These are phyloP conservation scores for Idaea dimidiata DNA, from an alignment of 2,888 invertebrate species.

Conservation along the genomic window DNA sequence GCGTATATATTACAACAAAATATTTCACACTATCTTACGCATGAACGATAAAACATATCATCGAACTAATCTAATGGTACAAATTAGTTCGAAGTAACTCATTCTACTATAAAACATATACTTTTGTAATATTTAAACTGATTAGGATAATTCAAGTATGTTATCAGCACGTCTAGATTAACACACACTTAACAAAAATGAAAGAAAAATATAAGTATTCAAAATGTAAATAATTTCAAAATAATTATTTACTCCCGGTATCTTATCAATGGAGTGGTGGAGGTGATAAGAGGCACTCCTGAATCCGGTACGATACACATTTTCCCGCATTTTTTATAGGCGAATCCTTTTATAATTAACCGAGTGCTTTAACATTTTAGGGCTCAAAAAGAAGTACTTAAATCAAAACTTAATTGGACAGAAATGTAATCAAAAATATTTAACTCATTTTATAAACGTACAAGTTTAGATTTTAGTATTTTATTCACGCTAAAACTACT, in stretches of 20 bases:
- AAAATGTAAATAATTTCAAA: constrained; percentile 17
- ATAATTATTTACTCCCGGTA: constrained; percentile 15
- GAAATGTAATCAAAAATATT: too few species aligned
- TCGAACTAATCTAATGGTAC: neutral
- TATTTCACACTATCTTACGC: neutral
- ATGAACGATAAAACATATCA: neutral
- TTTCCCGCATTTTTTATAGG: neutral
- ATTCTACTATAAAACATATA: neutral
- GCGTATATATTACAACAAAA: neutral
- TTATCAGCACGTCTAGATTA: neutral
- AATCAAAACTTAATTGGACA: too few species aligned
- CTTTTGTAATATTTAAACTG: constrained; percentile 1
- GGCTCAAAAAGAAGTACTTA: neutral
- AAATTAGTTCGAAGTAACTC: neutral
- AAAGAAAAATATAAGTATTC: neutral
- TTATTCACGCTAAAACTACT: too few species aligned
- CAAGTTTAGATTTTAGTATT: too few species aligned
- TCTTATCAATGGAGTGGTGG: constrained; percentile 24
- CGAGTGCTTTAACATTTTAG: neutral
- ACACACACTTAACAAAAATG: neutral
- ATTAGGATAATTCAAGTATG: neutral
- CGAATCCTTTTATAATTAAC: neutral
- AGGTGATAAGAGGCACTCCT: constrained; percentile 26
- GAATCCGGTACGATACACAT: constrained; percentile 13
- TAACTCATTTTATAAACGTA: too few species aligned